phyloP scores from a whole-genome alignment of 2,888 invertebrate genomes.

The Helobdella robusta region DNA sequence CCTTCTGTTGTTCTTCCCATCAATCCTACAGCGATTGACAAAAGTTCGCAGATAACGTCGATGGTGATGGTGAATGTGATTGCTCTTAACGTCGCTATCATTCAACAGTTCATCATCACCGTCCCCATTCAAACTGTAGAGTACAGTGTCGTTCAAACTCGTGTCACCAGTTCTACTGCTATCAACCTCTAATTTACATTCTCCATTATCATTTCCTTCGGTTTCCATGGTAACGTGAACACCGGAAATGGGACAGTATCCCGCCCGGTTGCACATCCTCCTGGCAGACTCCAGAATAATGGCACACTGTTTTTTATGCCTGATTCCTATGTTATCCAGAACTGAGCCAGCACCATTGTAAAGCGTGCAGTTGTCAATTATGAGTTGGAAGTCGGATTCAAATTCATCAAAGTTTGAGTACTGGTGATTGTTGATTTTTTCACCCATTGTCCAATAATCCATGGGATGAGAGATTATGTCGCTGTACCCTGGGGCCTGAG shows the following conservation, averaged over 20 bases:
- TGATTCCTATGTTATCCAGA: slow-evolving; percentile 78
- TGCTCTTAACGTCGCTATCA: too few species aligned
- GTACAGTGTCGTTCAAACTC: too few species aligned
- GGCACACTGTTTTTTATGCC: slow-evolving; percentile 65
- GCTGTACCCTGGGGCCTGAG: slow-evolving; percentile 73
- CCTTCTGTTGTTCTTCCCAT: too few species aligned
- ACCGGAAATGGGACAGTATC: slow-evolving; percentile 18
- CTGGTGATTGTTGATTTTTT: slow-evolving; percentile 50
- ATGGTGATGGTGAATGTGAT: too few species aligned
- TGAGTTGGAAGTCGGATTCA: slow-evolving; percentile 82
- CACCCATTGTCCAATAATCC: slow-evolving; percentile 78
- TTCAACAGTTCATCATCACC: too few species aligned
- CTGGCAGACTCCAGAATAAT: slow-evolving; percentile 17
- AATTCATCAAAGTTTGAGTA: slow-evolving; percentile 61
- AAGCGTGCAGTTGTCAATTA: slow-evolving; percentile 86
- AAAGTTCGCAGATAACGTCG: too few species aligned
- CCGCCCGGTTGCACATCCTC: slow-evolving; percentile 14
- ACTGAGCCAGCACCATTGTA: slow-evolving; percentile 92
- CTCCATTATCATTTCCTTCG: not conserved
- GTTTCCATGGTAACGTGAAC: not conserved
- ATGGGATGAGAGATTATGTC: slow-evolving; percentile 74
- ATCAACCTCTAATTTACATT: too few species aligned
- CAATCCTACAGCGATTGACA: too few species aligned
- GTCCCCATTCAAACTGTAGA: too few species aligned
- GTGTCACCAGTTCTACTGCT: too few species aligned